A percentile compares a stretch with the other conserved stretches of the same genome.
These are phyloP conservation scores for Anorthoa munda DNA, from an alignment of 2,888 invertebrate species.

Conservation along the genomic window DNA sequence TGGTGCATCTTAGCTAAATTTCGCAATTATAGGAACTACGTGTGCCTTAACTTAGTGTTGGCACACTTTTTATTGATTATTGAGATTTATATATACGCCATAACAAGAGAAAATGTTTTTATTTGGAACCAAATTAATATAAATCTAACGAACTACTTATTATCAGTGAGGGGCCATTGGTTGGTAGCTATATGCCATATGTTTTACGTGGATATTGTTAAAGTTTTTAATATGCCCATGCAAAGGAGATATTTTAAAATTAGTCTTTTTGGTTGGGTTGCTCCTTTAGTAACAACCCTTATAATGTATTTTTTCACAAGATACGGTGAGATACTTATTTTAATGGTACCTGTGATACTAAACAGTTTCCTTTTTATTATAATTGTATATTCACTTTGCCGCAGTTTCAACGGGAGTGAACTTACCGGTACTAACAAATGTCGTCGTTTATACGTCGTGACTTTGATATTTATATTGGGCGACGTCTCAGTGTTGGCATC, in stretches of 20 bases:
- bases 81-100: neutral
- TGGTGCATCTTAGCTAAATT: neutral
- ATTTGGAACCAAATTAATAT: neutral
- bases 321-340: no score
- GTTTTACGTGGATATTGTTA: neutral
- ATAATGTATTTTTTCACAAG: no score
- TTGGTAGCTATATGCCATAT: neutral
- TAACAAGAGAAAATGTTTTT: neutral
- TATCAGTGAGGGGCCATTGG: neutral
- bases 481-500: neutral
- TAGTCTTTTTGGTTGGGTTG: no score
- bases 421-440: no score
- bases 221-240: neutral
- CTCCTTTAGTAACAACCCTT: no score
- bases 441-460: neutral
- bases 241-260: no score
- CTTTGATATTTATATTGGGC: neutral
- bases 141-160: neutral
- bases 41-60: neutral
- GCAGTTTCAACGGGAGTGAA: no score
- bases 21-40: neutral
- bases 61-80: neutral
- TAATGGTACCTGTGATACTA: no score
- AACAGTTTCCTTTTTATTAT: no score
- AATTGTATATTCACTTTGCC: no score